Conservation (phyloP, 1,140 invertebrate genomes). For the Solenopsis invicta region DNA sequence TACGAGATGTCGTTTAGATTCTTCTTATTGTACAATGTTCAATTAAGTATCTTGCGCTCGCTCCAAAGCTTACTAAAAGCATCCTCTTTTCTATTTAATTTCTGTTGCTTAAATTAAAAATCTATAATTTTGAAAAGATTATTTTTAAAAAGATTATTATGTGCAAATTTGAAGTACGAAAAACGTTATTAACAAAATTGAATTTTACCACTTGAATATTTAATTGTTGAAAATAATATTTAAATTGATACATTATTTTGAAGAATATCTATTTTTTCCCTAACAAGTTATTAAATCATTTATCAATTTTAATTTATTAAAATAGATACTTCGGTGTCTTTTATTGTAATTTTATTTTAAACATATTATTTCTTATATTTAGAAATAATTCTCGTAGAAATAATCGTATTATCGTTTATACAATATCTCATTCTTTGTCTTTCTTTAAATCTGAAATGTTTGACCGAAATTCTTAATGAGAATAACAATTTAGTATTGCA, state of each 20-base stretch:
- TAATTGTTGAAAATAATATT: constrained; percentile 4
- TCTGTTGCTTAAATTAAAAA: background rate
- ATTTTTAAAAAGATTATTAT: background rate
- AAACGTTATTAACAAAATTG: constrained; percentile 28
- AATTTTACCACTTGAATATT: background rate
- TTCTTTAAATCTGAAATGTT: background rate
- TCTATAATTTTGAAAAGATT: background rate
- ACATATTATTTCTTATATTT: background rate
- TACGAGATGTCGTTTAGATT: background rate
- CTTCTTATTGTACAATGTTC: background rate
- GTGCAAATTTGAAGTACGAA: background rate
- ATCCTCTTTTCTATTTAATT: background rate
- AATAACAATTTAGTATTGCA: background rate
- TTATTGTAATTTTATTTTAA: constrained; percentile 14
- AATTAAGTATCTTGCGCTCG: constrained; percentile 1
- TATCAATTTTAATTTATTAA: background rate
- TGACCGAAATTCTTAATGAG: background rate
- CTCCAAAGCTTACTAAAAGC: background rate
- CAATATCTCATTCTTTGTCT: background rate
- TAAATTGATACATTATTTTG: background rate
- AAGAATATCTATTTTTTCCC: background rate
- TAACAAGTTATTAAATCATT: background rate
- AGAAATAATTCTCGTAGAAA: background rate
- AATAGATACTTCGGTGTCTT: too few species aligned
- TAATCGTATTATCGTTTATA: background rate